Conservation (phyloP, 1,140 invertebrate species). For the Fopius arisanus region DNA sequence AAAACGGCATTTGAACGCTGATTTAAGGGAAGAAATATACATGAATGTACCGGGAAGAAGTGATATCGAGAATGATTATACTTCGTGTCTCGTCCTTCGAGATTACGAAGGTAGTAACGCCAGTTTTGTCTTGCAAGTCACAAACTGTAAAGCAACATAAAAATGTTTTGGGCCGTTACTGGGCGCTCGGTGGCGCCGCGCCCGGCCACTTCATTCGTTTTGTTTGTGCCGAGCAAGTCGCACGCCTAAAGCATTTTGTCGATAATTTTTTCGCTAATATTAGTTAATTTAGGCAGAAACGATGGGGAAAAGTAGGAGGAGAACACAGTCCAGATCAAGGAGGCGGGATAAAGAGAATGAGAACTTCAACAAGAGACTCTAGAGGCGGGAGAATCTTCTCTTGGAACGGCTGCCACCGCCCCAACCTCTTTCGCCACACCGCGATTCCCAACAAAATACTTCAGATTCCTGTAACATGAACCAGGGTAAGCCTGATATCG, state of each 20-base stretch:
- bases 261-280: neutral
- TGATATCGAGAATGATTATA: neutral
- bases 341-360: neutral
- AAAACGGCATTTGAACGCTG: too few relatives aligned
- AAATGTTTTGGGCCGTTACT: neutral
- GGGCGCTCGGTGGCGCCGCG: neutral
- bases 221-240: neutral
- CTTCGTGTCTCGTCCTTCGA: neutral
- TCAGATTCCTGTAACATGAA: neutral
- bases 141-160: neutral
- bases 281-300: neutral
- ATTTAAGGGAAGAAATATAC: too few relatives aligned
- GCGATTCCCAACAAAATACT: neutral
- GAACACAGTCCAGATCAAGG: neutral
- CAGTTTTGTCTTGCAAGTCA: neutral
- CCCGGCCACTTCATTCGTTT: neutral
- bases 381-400: neutral
- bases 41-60: too few relatives aligned
- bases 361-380: neutral
- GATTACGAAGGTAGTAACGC: neutral
- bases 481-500: neutral
- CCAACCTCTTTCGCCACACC: neutral
- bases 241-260: neutral
- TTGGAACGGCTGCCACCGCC: neutral
- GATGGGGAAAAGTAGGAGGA: neutral